phyloP scores from a whole-genome alignment of 2,797 vertebrate genomes.

The Melopsittacus undulatus region DNA sequence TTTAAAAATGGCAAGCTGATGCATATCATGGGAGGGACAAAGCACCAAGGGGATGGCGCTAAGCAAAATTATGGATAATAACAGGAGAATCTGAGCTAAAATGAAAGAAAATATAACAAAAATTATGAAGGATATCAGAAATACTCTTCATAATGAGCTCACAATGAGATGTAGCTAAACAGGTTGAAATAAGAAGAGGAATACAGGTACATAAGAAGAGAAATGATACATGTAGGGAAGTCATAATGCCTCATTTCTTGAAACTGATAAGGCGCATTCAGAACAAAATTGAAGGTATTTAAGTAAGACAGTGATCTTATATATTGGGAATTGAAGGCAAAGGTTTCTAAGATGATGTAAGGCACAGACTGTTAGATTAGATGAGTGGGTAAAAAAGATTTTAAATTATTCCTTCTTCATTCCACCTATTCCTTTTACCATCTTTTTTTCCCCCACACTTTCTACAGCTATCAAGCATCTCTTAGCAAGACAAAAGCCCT shows the following conservation, averaged over 20 bases:
- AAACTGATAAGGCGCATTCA: neutral
- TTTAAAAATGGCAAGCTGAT: neutral
- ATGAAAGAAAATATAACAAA: neutral
- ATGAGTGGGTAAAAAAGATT: neutral
- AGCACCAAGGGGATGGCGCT: neutral
- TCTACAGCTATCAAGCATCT: neutral
- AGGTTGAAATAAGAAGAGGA: neutral
- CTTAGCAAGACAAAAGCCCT: neutral
- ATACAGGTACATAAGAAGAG: neutral
- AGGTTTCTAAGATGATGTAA: neutral
- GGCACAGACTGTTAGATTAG: neutral
- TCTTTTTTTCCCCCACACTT: fast-evolving
- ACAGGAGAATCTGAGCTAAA: neutral
- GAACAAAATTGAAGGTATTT: slow-evolving; percentile 18
- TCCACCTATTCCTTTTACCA: neutral
- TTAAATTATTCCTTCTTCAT: neutral
- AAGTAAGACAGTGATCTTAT: neutral
- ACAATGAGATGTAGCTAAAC: neutral
- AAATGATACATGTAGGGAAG: neutral
- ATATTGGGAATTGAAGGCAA: neutral
- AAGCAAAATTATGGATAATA: neutral
- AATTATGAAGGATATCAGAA: neutral
- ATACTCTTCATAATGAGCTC: neutral
- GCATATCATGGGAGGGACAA: neutral
- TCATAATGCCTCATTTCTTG: neutral